phyloP scores from a whole-genome alignment of 2,797 vertebrate genomes.

The Danionella dracula region DNA sequence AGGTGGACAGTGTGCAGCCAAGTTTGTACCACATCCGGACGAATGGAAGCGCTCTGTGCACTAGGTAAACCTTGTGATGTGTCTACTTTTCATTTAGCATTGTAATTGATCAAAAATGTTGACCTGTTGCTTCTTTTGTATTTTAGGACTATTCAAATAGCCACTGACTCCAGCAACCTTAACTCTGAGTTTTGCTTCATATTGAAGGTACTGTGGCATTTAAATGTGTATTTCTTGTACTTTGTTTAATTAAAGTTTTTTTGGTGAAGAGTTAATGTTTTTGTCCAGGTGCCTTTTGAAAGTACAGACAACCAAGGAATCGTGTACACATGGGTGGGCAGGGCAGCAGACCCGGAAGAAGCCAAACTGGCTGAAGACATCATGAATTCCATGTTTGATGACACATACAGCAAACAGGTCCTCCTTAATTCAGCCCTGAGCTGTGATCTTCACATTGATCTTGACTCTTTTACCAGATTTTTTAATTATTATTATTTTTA shows the following conservation, averaged over 20 bases:
- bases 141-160: slow-evolving; percentile 91
- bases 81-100: no score
- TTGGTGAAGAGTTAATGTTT: not conserved
- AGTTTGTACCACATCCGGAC: slow-evolving; percentile 96
- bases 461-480: not conserved
- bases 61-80: no score
- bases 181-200: slow-evolving; percentile 98
- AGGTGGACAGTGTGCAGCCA: slow-evolving; percentile 79
- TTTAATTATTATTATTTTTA: no score
- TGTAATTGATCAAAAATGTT: no score
- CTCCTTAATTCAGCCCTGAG: no score
- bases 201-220: slow-evolving; percentile 78
- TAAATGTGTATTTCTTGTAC: not conserved
- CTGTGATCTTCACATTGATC: not conserved
- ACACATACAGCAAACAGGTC: slow-evolving; percentile 98
- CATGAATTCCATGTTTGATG: slow-evolving; percentile 95
- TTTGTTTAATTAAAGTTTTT: not conserved
- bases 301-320: slow-evolving; percentile 98
- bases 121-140: not conserved
- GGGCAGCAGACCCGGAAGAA: slow-evolving; percentile 91
- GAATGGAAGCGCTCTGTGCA: slow-evolving; percentile 93
- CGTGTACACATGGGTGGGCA: slow-evolving; percentile 95
- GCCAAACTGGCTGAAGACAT: slow-evolving; percentile 95
- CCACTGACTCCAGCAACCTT: slow-evolving; percentile 85
- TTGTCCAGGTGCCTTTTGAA: slow-evolving; percentile 89